phyloP scores from a whole-genome alignment of 2,888 invertebrate species.

The Siphlonurus alternatus region DNA sequence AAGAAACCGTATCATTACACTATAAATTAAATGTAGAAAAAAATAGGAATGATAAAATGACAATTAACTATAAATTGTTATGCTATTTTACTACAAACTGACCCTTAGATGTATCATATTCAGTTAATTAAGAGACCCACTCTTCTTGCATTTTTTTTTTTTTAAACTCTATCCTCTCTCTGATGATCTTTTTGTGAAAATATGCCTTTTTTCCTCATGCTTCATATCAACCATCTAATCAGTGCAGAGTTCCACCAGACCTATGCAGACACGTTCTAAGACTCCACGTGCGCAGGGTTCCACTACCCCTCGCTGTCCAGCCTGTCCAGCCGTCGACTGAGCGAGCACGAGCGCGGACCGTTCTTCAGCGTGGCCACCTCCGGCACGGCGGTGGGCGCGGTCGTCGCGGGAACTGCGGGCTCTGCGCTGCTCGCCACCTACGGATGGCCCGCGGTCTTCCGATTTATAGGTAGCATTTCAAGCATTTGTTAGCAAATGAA shows the following conservation, averaged over 20 bases:
- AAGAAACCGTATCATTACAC: no score
- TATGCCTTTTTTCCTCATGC: no score
- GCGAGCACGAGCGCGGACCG: constrained; percentile 42
- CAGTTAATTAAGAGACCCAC: not conserved
- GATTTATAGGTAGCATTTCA: constrained; percentile 1
- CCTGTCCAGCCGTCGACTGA: constrained; percentile 44
- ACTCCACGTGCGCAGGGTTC: no score
- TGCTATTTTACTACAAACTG: no score
- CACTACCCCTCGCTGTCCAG: constrained; percentile 55
- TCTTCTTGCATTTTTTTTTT: not conserved
- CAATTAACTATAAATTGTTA: not conserved
- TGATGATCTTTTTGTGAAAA: no score
- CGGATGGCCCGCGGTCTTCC: constrained; percentile 45
- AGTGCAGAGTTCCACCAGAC: no score
- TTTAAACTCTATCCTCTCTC: no score
- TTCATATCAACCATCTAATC: no score
- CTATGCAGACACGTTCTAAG: no score
- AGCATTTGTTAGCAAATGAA: not conserved
- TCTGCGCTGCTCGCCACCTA: constrained; percentile 44
- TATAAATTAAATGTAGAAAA: not conserved
- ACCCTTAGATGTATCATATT: not conserved
- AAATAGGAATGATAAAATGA: not conserved
- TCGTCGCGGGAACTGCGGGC: constrained; percentile 47
- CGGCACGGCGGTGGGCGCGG: constrained; percentile 42
- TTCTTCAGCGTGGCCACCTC: constrained; percentile 47